phyloP scores from a whole-genome alignment of 2,888 invertebrate species.

The Rugalucina vietnamica region DNA sequence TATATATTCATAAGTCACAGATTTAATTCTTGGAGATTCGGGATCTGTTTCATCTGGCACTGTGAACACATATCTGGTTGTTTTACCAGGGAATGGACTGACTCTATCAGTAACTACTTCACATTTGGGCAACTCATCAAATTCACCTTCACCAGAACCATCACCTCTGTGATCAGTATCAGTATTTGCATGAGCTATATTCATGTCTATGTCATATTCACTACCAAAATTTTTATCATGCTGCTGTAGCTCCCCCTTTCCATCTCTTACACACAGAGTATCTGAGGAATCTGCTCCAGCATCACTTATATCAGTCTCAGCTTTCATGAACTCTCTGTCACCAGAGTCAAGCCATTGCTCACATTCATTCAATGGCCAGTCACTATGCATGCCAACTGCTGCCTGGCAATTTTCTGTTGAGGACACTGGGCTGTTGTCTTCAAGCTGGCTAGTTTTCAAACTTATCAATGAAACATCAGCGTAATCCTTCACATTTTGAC shows the following conservation, averaged over 20 bases:
- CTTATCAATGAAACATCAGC: not conserved
- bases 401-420: too few species aligned
- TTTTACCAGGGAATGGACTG: not conserved
- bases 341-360: too few species aligned
- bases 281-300: too few species aligned
- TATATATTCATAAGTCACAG: conserved; percentile 60
- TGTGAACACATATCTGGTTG: conserved; percentile 47
- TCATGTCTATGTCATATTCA: not conserved
- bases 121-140: too few species aligned
- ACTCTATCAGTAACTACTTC: not conserved
- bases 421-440: too few species aligned
- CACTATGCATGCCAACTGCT: too few species aligned
- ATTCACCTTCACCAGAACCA: too few species aligned
- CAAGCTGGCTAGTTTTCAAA: not conserved
- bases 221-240: not conserved
- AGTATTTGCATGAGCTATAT: not conserved
- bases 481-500: not conserved
- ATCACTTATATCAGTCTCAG: too few species aligned
- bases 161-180: too few species aligned
- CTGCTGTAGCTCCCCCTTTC: not conserved
- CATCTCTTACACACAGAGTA: not conserved
- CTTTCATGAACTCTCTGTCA: too few species aligned
- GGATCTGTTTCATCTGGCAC: conserved; percentile 53
- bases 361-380: too few species aligned
- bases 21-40: conserved; percentile 56